phyloP scores from a whole-genome alignment of 1,140 invertebrate species.

The Neodiprion fabricii region DNA sequence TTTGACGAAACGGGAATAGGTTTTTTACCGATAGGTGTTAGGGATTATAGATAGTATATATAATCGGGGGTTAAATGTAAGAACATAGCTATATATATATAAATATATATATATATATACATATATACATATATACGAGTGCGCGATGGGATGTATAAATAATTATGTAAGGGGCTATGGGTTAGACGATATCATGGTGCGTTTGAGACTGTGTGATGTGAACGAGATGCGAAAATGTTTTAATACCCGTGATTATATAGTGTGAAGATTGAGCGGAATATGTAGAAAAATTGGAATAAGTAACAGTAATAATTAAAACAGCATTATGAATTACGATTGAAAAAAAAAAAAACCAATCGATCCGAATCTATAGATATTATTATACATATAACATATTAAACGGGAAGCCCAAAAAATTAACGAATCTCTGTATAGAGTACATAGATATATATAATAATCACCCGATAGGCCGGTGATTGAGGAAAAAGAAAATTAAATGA shows the following conservation, averaged over 20 bases:
- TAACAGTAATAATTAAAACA: neutral
- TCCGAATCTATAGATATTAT: neutral
- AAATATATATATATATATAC: slow-evolving; percentile 14
- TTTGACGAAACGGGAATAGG: slow-evolving; percentile 31
- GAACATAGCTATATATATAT: slow-evolving; percentile 10
- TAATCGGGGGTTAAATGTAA: slow-evolving; percentile 24
- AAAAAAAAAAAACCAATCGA: neutral
- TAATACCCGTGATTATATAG: neutral
- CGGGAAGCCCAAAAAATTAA: too few species aligned
- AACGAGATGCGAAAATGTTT: neutral
- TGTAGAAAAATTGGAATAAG: neutral
- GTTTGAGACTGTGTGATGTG: slow-evolving; percentile 5
- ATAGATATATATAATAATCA: too few species aligned
- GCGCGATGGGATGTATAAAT: slow-evolving; percentile 8
- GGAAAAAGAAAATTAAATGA: neutral
- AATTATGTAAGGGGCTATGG: slow-evolving; percentile 42
- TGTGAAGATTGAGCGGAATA: neutral
- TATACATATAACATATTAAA: neutral
- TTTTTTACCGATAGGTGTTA: slow-evolving; percentile 53
- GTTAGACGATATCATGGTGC: slow-evolving; percentile 56
- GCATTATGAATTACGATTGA: neutral
- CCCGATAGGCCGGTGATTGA: neutral
- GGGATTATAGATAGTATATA: slow-evolving; percentile 24
- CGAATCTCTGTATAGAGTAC: too few species aligned
- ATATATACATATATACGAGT: slow-evolving; percentile 8